Evolutionary conservation across 2,888 invertebrate genomes (phyloP), one percentile per base, ranked within the genome.

Genomic region (Magallana nippona): DNA sequence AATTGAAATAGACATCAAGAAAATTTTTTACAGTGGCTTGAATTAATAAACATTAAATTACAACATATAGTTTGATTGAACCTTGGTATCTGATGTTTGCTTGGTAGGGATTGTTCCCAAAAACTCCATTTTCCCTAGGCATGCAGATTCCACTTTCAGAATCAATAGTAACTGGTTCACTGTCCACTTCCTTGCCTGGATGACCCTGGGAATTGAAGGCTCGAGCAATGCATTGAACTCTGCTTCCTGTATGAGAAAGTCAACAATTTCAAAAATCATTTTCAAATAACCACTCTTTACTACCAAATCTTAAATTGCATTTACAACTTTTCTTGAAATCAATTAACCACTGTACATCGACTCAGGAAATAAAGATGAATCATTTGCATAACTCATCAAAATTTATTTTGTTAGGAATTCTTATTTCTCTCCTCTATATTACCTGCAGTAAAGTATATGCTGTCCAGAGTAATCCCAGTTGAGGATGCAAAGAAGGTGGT

Each of bases 361-460:
- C 44, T 44, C 44, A 44, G 44, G 44, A 44, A 44, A 44, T 8
- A 3, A 44, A 44, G 8, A 44, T 44, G 8, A 8, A 44, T 44
- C 44, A 44, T 8, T 44, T 44, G 44, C 8, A 44, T 8, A 44
- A 44, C 0, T 44, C 3, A 60, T 13, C 19, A 19, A 60, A 13
- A 13, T 19, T 60, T 17, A 5, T 0, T 10, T 10, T 60, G 62
- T 60, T 19, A 60, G 3, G 10, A 8, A 8, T 71, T 71, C 5
- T 77, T 22, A n/a, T 77, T 10, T 22, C 15, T 22, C 22, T 77
- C 11, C 17, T 77, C 27, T 13, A 78, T 84, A 85, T 44, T 83
- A 94, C 94, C 94, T 88, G 92, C 89, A 27, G 90, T 88, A 85
- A 94, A 94, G 87, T 94, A 94, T 15, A 94, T 92, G 82, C 94